These are phyloP conservation scores for Agrilus mali DNA, from an alignment of 2,888 invertebrate genomes.

Conservation along the genomic window DNA sequence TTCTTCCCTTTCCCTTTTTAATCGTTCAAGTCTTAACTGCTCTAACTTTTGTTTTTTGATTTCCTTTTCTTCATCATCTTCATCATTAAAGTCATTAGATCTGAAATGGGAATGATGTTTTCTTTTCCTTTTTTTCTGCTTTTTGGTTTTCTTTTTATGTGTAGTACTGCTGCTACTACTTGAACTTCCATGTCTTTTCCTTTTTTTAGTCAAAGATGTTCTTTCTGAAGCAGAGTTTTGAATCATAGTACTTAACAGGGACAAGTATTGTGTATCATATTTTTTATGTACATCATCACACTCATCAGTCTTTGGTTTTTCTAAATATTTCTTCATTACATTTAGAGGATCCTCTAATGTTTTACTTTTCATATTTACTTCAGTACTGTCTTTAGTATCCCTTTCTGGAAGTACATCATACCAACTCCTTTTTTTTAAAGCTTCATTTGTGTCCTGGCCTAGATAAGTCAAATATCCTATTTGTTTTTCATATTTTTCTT, in stretches of 20 bases:
- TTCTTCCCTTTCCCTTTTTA: slow-evolving; percentile 73
- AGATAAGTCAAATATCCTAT: slow-evolving; percentile 93
- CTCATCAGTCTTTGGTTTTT: slow-evolving; percentile 19
- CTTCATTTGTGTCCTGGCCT: slow-evolving; percentile 85
- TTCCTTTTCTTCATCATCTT: slow-evolving; percentile 20
- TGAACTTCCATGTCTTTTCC: slow-evolving; percentile 16
- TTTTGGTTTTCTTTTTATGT: slow-evolving; percentile 9
- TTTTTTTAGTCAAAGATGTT: slow-evolving; percentile 23
- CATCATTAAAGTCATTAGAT: slow-evolving; percentile 12
- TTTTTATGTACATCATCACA: slow-evolving; percentile 17
- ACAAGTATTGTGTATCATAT: neutral
- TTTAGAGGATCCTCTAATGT: slow-evolving; percentile 59
- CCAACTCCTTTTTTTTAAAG: slow-evolving; percentile 77
- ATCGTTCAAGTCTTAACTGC: slow-evolving; percentile 60
- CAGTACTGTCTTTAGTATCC: slow-evolving; percentile 38
- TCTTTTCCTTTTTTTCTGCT: slow-evolving; percentile 15
- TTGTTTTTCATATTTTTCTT: slow-evolving; percentile 94
- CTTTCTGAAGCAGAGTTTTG: slow-evolving; percentile 27
- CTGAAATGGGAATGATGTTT: slow-evolving; percentile 8
- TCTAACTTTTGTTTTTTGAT: slow-evolving; percentile 40
- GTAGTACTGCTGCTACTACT: neutral
- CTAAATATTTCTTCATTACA: slow-evolving; percentile 46
- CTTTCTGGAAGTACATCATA: slow-evolving; percentile 63
- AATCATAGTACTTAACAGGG: slow-evolving; percentile 6
- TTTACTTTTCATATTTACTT: slow-evolving; percentile 56